phyloP scores from a whole-genome alignment of 1,140 invertebrate species.

The Scaptomyza hsui region DNA sequence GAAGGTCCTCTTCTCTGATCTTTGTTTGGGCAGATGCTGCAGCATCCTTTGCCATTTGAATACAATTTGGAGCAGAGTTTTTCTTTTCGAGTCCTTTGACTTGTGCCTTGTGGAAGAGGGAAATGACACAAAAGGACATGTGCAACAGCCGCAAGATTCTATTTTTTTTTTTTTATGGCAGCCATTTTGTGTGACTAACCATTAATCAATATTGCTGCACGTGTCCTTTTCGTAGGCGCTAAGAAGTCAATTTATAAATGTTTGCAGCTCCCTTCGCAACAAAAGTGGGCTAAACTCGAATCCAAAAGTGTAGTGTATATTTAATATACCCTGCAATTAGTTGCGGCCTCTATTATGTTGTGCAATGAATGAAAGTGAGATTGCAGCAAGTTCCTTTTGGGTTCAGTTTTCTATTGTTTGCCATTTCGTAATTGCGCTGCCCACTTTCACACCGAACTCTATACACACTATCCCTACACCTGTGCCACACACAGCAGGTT shows the following conservation, averaged over 20 bases:
- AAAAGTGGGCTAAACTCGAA: background rate
- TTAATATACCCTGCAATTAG: constrained; percentile 25
- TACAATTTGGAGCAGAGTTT: constrained; percentile 76
- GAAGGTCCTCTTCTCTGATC: constrained; percentile 59
- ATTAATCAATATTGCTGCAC: constrained; percentile 73
- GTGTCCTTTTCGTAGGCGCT: constrained; percentile 67
- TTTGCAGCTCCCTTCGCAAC: constrained; percentile 25
- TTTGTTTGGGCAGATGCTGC: constrained; percentile 77
- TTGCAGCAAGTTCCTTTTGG: constrained; percentile 46
- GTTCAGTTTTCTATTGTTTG: constrained; percentile 43
- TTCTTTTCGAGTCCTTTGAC: too few species aligned
- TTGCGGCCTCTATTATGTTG: constrained; percentile 69
- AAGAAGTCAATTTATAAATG: constrained; percentile 75
- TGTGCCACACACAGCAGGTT: constrained; percentile 50
- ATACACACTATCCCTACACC: constrained; percentile 7
- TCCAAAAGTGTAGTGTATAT: too few species aligned
- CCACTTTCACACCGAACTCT: constrained; percentile 64
- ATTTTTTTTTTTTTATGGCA: constrained; percentile 30
- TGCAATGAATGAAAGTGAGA: constrained; percentile 81
- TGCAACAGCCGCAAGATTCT: constrained; percentile 52
- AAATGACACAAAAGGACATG: constrained; percentile 68
- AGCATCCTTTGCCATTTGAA: constrained; percentile 74
- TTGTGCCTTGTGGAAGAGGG: constrained; percentile 64
- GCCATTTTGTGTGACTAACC: constrained; percentile 55
- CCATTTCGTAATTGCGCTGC: constrained; percentile 61